These are phyloP conservation scores for Myotis pilosus DNA, from an alignment of 2,797 vertebrate genomes.

Conservation along the genomic window DNA sequence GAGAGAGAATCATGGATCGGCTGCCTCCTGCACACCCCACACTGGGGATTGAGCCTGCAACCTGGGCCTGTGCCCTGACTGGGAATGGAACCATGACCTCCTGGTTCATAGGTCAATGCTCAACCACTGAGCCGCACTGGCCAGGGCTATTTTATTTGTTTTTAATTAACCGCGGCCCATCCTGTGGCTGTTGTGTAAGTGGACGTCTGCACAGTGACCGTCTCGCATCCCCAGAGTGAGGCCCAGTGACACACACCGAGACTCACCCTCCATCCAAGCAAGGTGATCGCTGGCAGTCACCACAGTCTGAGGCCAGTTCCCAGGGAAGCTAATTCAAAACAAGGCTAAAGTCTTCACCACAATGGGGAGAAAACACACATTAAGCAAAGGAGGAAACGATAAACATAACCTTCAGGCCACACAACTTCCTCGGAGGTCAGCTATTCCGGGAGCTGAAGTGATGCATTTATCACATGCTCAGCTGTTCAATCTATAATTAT, in stretches of 20 bases:
- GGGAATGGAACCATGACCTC: too few relatives aligned
- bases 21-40: too few relatives aligned
- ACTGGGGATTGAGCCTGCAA: too few relatives aligned
- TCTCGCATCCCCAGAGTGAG: background rate
- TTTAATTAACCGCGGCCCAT: constrained; percentile 9
- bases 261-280: constrained; percentile 18
- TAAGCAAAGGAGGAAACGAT: constrained; percentile 54
- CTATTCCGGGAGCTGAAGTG: constrained; percentile 45
- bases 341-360: constrained; percentile 58
- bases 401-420: constrained; percentile 53
- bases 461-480: constrained; percentile 55
- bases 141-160: background rate
- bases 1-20: too few relatives aligned
- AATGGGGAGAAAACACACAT: constrained; percentile 57
- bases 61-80: too few relatives aligned
- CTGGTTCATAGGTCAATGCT: too few relatives aligned
- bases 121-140: too few relatives aligned
- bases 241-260: constrained; percentile 33
- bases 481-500: constrained; percentile 68
- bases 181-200: background rate
- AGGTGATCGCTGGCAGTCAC: constrained; percentile 20
- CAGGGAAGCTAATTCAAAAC: constrained; percentile 60
- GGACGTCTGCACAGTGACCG: background rate
- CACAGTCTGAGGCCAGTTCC: constrained; percentile 28
- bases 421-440: constrained; percentile 60